Base-by-base conservation (phyloP, 2,888 invertebrate genomes). In the Byasa hedistus region DNA sequence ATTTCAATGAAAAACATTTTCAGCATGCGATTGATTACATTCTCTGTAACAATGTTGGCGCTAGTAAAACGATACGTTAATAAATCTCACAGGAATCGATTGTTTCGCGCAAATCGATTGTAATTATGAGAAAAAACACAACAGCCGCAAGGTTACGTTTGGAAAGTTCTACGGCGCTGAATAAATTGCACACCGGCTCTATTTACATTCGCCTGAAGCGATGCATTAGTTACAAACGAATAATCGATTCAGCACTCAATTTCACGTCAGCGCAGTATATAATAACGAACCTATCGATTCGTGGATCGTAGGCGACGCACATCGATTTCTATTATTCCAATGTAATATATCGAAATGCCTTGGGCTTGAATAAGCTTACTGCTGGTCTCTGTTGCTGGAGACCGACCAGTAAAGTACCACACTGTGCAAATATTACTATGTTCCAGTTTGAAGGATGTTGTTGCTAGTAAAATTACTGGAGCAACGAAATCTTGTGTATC, bases 181-280 rank as follows among this genome's bases (percentile, higher is more conserved):
- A 62, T 61, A 62, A 66, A 66, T 66, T 56, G 69, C 15, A 4
- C 44, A 15, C 15, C 48, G 64, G 69, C 69, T 22, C 58, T 67
- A 64, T 67, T 67, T 67, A 64, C 80, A 79, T 78, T 78, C 68
- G 84, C 86, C 80, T 66, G 70, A 68, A 81, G 86, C 83, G 71
- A 72, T 69, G 73, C 81, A 84, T 84, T 83, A 76, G 73, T 81
- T 79, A 81, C 77, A 78, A 75, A 75, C 78, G 77, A 78, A 81
- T 83, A 86, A 84, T 85, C 83, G 80, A 87, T 85, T 82, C 84
- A 82, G 75, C 81, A 83, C 81, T 82, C 80, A 76, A 81, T 82
- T 76, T 73, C 78, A 77, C 77, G 82, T 83, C 84, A 82, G 75
- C 81, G 76, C 75, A 75, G 78, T 76, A 78, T 82, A 79, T 79